Conservation (phyloP, 2,797 vertebrate species). For the Acestrorhynchus altus region DNA sequence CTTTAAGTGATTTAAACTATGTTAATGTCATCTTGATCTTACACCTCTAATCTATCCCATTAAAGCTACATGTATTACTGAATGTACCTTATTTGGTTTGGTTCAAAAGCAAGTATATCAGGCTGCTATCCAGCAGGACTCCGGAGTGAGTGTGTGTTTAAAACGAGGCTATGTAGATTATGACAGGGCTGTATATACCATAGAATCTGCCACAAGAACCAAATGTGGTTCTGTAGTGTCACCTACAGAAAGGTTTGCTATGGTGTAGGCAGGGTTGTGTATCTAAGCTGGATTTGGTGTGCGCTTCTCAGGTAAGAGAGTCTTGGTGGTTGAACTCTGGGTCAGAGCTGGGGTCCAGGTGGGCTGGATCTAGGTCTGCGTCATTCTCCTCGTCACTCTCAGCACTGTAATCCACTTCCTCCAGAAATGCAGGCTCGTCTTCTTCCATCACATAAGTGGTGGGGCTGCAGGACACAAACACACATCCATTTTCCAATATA, state of each 20-base stretch:
- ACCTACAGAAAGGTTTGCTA: conserved; percentile 7
- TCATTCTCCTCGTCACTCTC: conserved; percentile 92
- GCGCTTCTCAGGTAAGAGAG: conserved; percentile 51
- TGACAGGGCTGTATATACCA: not conserved
- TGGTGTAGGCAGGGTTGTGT: conserved; percentile 8
- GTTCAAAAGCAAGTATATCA: not conserved
- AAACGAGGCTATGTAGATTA: conserved; percentile 1
- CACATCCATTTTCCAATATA: not conserved
- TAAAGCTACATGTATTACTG: conserved; percentile 5
- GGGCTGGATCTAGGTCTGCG: conserved; percentile 81
- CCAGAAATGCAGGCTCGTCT: conserved; percentile 94
- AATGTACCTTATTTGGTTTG: conserved; percentile 2
- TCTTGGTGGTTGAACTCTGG: conserved; percentile 81
- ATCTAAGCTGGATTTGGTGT: conserved; percentile 24
- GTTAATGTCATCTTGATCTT: not conserved
- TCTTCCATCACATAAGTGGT: conserved; percentile 94
- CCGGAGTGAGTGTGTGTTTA: not conserved
- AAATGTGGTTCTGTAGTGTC: not conserved
- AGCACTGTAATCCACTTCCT: conserved; percentile 97
- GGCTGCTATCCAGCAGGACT: not conserved
- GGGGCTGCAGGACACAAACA: conserved; percentile 70
- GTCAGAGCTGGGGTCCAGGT: conserved; percentile 85
- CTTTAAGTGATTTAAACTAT: not conserved
- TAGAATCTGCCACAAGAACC: not conserved
- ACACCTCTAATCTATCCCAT: not conserved